These are phyloP conservation scores for Petrocephalus sullivani DNA, from an alignment of 2,797 vertebrate genomes.

Conservation along the genomic window DNA sequence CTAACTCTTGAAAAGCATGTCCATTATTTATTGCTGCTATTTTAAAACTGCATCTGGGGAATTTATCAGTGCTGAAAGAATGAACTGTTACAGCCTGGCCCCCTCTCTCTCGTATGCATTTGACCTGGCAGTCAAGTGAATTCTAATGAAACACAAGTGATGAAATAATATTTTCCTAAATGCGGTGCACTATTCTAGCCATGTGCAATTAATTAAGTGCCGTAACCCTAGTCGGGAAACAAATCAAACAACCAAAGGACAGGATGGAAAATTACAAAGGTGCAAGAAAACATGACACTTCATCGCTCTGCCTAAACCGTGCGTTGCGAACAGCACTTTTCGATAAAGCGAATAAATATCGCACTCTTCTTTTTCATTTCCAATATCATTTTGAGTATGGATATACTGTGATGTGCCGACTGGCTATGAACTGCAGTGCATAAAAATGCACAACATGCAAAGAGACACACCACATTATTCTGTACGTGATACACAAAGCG, in stretches of 20 bases:
- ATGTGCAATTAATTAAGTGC: conserved; percentile 21
- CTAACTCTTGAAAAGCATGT: conserved; percentile 2
- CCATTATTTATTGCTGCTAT: background rate
- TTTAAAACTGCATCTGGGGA: background rate
- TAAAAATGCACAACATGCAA: background rate
- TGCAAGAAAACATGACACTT: background rate
- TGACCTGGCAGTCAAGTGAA: conserved; percentile 80
- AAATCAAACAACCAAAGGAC: background rate
- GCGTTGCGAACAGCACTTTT: background rate
- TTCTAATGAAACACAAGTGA: conserved; percentile 79
- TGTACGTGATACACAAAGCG: background rate
- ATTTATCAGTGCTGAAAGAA: conserved; percentile 7
- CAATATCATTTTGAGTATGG: background rate
- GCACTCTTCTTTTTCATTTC: background rate
- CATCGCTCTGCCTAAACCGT: background rate
- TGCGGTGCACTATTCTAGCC: conserved; percentile 64
- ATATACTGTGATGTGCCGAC: background rate
- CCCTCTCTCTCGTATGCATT: conserved; percentile 75
- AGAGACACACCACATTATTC: background rate
- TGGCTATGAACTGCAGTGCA: background rate
- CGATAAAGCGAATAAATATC: background rate
- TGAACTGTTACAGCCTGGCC: conserved; percentile 80
- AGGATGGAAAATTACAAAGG: background rate
- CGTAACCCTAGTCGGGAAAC: background rate
- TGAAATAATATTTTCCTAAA: conserved; percentile 79